Evolutionary conservation across 2,797 vertebrate species (phyloP).

Genomic region (Malacoraja senta): DNA sequence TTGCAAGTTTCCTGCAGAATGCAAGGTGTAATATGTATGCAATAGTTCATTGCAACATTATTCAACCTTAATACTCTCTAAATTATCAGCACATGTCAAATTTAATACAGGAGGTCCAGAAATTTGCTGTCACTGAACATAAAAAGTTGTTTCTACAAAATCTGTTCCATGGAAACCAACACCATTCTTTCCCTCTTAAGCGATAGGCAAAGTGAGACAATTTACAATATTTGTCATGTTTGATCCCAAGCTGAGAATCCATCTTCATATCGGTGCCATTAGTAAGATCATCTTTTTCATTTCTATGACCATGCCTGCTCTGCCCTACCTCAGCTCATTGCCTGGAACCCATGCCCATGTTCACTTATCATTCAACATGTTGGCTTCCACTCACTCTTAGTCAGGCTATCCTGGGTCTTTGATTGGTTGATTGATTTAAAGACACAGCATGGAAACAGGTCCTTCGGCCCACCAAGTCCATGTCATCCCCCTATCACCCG

Average conservation of each 20-base stretch:
- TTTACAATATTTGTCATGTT: neutral
- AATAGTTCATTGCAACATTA: neutral
- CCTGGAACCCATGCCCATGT: neutral
- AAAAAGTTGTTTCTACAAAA: neutral
- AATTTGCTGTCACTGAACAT: neutral
- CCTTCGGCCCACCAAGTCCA: no score
- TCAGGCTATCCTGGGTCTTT: neutral
- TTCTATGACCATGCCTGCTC: no score
- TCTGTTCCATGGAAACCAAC: neutral
- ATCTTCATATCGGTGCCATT: neutral
- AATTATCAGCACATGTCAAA: neutral
- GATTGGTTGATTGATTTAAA: no score
- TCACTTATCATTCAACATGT: neutral
- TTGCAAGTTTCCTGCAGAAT: neutral
- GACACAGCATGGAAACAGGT: no score
- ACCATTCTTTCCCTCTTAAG: neutral
- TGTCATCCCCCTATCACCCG: no score
- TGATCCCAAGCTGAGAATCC: neutral
- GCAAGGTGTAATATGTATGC: neutral
- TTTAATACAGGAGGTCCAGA: neutral
- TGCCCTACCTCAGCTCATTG: neutral
- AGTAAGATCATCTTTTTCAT: neutral
- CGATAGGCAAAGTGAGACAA: neutral
- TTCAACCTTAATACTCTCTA: neutral
- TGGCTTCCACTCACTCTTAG: neutral